Evolutionary conservation across 2,888 invertebrate genomes (phyloP), one percentile per base, ranked within the genome.

Genomic region (Oligia fasciuncula): DNA sequence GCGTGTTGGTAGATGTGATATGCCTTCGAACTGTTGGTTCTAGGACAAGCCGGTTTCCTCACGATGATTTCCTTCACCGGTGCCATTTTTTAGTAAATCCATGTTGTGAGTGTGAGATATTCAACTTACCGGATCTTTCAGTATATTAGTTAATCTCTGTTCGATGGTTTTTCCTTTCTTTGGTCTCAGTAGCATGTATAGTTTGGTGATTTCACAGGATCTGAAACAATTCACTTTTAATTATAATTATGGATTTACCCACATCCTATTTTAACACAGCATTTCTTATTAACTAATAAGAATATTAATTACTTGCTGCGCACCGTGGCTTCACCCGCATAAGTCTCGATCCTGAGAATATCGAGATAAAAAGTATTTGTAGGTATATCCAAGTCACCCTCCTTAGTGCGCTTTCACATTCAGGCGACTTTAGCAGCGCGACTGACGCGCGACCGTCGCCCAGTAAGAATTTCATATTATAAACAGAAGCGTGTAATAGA

Each of bases 41-140:
- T 49, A 49, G 49, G 49, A 49, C 4, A 14, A 13, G 4, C 49
- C 13, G 49, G 49, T 49, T 13, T 49, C 13, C 49, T 49, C 49
- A 13, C 49, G 49, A 4, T 14, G 13, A 13, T 46, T 46, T 46
- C 46, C 46, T 46, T 13, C 13, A 46, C 46, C 13, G 49, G 14
- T 49, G 49, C 19, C 23, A 11, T 11, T 29, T 68, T 29, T 49
- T 29, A 9, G n/a, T n/a, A 29, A 11, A 49, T 19, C 29, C 49
- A 19, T 68, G 68, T 49, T 29, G 49, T 29, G 29, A 4, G 40
- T 29, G 49, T 29, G 29, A 4, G 40, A 65, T 23, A 29, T 29
- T 29, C 29, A 23, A 78, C 89, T 90, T 76, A 92, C 92, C 23
- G 91, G 87, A 43, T 92, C 90, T 54, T 81, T 77, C 0, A 90